phyloP scores from a whole-genome alignment of 2,113 vertebrate species.

The Grammomys dolichurus region DNA sequence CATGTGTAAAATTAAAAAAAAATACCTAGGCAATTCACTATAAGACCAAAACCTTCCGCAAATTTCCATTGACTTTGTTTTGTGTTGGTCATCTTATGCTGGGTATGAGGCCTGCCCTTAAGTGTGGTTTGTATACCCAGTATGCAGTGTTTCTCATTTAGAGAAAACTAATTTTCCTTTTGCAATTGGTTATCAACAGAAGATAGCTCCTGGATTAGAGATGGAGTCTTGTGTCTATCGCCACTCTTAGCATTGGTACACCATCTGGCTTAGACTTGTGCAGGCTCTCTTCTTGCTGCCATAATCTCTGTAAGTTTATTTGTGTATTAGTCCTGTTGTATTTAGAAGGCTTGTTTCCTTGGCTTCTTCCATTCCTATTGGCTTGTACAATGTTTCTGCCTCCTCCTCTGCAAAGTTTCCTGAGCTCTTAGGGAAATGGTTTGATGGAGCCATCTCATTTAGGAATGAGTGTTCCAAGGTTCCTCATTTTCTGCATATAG shows the following conservation, averaged over 20 bases:
- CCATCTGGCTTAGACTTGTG: background rate
- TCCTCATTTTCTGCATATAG: background rate
- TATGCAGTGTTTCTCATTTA: background rate
- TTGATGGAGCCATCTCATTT: background rate
- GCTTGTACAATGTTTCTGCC: background rate
- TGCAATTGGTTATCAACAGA: background rate
- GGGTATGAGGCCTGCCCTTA: background rate
- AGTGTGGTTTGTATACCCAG: background rate
- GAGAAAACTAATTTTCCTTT: background rate
- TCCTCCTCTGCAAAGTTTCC: background rate
- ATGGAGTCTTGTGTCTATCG: background rate
- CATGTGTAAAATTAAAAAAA: background rate
- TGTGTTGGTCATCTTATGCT: background rate
- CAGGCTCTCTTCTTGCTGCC: background rate
- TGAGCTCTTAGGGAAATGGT: background rate
- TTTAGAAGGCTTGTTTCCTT: background rate
- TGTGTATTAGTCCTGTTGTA: background rate
- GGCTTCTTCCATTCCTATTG: background rate
- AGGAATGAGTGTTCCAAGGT: background rate
- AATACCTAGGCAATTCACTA: background rate
- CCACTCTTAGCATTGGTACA: background rate
- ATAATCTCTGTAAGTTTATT: background rate
- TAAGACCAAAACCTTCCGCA: background rate
- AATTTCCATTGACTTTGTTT: background rate
- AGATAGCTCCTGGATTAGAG: background rate